These are phyloP conservation scores for Xiphias gladius DNA, from an alignment of 2,113 vertebrate genomes.

Conservation along the genomic window DNA sequence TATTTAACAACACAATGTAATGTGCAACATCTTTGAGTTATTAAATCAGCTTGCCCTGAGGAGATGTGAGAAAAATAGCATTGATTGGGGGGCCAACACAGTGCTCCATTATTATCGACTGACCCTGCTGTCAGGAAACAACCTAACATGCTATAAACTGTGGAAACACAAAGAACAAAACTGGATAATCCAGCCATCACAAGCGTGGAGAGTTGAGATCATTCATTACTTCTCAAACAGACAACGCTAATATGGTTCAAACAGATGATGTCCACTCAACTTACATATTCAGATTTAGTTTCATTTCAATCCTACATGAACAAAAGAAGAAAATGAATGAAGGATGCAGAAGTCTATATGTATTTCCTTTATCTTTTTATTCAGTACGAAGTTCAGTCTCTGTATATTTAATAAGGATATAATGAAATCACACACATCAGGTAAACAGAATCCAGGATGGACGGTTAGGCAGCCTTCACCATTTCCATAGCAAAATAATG, in stretches of 20 bases:
- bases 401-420: constrained; percentile 12
- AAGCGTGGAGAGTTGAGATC: constrained; percentile 2
- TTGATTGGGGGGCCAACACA: constrained; percentile 48
- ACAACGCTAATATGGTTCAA: neutral
- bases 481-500: constrained; percentile 37
- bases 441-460: constrained; percentile 21
- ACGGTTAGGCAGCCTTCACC: constrained; percentile 27
- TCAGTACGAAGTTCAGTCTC: constrained; percentile 9
- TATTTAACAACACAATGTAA: constrained; percentile 49
- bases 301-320: neutral
- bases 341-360: neutral
- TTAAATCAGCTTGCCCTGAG: constrained; percentile 41
- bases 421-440: constrained; percentile 17
- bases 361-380: neutral
- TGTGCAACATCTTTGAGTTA: constrained; percentile 44
- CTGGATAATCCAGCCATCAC: constrained; percentile 38
- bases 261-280: neutral
- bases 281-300: neutral
- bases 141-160: constrained; percentile 43
- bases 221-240: constrained; percentile 17
- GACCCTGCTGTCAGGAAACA: constrained; percentile 50
- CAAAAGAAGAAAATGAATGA: constrained; percentile 1
- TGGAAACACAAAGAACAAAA: constrained; percentile 45
- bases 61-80: constrained; percentile 47
- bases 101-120: constrained; percentile 66